Evolutionary conservation across 2,113 vertebrate species (phyloP), one percentile per base, ranked within the genome.

Genomic region (Excalfactoria chinensis): DNA sequence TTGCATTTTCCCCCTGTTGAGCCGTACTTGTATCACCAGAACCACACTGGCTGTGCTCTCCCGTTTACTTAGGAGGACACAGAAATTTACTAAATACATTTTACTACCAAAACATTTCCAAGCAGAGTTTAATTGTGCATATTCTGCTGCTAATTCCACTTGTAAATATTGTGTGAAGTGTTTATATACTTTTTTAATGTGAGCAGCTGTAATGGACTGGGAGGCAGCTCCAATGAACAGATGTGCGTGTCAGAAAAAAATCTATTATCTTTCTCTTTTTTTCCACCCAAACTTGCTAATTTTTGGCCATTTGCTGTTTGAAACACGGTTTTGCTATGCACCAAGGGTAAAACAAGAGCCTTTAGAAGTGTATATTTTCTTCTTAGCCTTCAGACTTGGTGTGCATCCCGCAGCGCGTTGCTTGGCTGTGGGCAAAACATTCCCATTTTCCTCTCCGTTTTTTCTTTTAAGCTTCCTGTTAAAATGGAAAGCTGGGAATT

Each of bases 81-180:
- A 40, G 6, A 66, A 79, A 44, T 30, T 21, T 46, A 3, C 48
- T 68, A 30, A 89, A 63, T 18, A 9, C 5, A 2, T 73, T 87
- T 84, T 73, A 46, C 76, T 87, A 84, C 78, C 84, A 76, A 85
- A 89, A 80, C 41, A 73, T 55, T 82, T 32, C 5, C 0, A 46
- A 62, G 69, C 46, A 32, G 59, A 68, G 81, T 82, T 91, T 92
- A 69, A 86, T 92, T 90, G 80, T 26, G 32, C 1, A 1, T 64
- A 30, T 72, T 94, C 74, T 86, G 68, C 32, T 43, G 62, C 51
- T 94, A 91, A 88, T 91, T 94, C 80, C 43, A 80, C 69, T 68
- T 83, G 93, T 95, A 95, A 95, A 94, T 85, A 88, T 89, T 87
- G 80, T 71, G 43, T 58, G 79, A 79, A 72, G 74, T 74, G 72